Evolutionary conservation across 2,113 vertebrate genomes (phyloP).

Genomic region (Heloderma charlesbogerti): DNA sequence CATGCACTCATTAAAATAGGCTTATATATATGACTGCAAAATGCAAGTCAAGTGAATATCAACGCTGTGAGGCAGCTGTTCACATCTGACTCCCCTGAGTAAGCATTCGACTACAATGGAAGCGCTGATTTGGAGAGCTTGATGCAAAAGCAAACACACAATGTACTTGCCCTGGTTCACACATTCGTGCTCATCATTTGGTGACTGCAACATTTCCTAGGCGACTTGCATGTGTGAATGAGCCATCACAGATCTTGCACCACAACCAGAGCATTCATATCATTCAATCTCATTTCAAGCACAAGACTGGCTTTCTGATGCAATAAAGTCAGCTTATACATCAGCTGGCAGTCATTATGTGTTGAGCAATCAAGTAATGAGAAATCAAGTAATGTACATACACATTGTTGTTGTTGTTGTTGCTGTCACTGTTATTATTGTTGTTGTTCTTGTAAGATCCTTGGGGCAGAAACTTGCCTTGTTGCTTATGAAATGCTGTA

Average conservation of each 20-base stretch:
- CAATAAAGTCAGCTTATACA: background rate
- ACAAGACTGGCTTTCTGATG: background rate
- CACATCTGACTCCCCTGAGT: background rate
- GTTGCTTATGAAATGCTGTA: background rate
- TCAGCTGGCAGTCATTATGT: background rate
- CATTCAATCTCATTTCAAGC: background rate
- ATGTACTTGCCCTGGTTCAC: background rate
- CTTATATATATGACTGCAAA: background rate
- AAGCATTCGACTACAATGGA: background rate
- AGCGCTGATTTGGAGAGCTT: background rate
- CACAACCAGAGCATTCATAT: background rate
- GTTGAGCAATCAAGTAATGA: background rate
- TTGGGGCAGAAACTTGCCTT: too few relatives aligned
- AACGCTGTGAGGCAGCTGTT: background rate
- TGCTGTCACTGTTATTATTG: background rate
- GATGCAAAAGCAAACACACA: background rate
- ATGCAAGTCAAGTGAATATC: background rate
- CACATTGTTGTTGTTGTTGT: background rate
- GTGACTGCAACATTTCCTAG: background rate
- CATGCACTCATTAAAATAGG: background rate
- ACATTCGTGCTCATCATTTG: background rate
- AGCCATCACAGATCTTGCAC: background rate
- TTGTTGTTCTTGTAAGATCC: too few relatives aligned
- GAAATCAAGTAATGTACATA: background rate
- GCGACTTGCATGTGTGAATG: background rate